Percentiles rank a stretch among this genome's conserved stretches.
phyloP scores from a whole-genome alignment of 2,888 invertebrate genomes.

The Coleophora deauratella region DNA sequence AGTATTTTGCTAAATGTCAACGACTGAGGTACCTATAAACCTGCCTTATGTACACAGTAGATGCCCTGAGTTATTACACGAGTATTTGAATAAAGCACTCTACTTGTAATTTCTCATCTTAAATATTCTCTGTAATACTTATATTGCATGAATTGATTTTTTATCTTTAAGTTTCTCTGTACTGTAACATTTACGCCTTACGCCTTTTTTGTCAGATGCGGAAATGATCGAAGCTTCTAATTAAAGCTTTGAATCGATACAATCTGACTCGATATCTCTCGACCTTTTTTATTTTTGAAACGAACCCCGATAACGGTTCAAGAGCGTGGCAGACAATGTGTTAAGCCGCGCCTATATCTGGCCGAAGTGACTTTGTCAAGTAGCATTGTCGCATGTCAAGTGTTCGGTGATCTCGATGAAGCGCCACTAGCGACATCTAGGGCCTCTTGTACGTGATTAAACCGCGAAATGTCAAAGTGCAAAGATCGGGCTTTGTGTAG shows the following conservation, averaged over 20 bases:
- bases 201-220: too few species aligned
- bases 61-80: too few species aligned
- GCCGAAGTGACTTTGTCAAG: conserved; percentile 51
- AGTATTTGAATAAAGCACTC: too few species aligned
- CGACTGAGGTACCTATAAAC: too few species aligned
- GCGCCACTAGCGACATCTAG: conserved; percentile 35
- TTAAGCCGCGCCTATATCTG: conserved; percentile 24
- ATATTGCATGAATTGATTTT: too few species aligned
- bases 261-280: background rate
- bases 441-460: conserved; percentile 66
- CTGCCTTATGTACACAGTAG: too few species aligned
- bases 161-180: too few species aligned
- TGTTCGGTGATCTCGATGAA: conserved; percentile 42
- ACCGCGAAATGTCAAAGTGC: conserved; percentile 72
- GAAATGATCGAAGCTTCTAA: too few species aligned
- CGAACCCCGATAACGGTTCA: conserved; percentile 29
- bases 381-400: conserved; percentile 59
- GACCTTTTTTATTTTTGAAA: conserved; percentile 14
- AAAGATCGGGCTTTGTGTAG: conserved; percentile 62
- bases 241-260: too few species aligned
- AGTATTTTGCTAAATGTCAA: conserved; percentile 28
- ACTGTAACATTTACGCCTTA: too few species aligned
- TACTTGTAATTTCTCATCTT: too few species aligned
- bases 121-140: too few species aligned
- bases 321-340: conserved; percentile 32